phyloP scores from a whole-genome alignment of 2,113 vertebrate genomes.

The human (Homo sapiens) region DNA sequence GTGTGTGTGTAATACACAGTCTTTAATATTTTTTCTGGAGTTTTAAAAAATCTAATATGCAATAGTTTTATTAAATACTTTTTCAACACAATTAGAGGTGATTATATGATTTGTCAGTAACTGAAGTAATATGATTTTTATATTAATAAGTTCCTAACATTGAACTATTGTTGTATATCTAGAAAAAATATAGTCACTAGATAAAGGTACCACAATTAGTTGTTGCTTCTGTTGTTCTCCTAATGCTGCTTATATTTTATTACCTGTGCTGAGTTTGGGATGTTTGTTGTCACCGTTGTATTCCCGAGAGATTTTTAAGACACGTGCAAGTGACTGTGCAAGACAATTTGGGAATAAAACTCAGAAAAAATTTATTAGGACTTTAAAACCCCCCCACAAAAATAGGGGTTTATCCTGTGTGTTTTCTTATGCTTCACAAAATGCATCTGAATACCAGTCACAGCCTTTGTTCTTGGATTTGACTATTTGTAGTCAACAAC shows the following conservation, averaged over 20 bases:
- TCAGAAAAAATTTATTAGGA: slow-evolving; percentile 16
- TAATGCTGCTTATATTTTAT: slow-evolving; percentile 2
- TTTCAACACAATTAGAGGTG: neutral
- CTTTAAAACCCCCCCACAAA: neutral
- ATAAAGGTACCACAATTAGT: neutral
- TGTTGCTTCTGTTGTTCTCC: neutral
- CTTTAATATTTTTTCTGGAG: neutral
- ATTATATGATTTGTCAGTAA: neutral
- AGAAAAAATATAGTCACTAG: neutral
- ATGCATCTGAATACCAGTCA: neutral
- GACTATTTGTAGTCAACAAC: neutral
- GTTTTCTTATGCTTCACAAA: neutral
- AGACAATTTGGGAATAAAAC: neutral
- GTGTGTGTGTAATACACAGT: neutral
- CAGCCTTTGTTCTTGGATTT: neutral
- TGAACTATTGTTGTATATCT: neutral
- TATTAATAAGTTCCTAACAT: neutral
- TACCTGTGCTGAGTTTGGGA: neutral
- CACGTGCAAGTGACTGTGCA: neutral
- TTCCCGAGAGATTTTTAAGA: neutral
- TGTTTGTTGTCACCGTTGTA: neutral
- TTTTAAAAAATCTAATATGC: neutral
- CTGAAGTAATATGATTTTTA: neutral
- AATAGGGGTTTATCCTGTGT: neutral
- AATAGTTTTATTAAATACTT: neutral